Percentiles rank a stretch among this genome's conserved stretches.
These are phyloP conservation scores for Unio delphinus DNA, from an alignment of 2,888 invertebrate genomes.

Conservation along the genomic window DNA sequence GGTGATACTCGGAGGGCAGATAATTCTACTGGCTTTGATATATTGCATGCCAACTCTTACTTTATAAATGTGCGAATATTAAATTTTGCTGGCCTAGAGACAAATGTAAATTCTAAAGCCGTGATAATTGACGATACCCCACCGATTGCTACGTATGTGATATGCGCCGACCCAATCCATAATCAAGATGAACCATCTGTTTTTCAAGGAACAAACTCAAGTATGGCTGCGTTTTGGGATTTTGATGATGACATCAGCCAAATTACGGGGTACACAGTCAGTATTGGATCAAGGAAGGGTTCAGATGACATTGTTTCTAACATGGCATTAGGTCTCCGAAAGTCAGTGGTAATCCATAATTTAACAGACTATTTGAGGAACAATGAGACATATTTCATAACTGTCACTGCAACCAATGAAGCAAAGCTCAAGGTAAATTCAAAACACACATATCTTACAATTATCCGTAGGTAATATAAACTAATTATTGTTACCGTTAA, in stretches of 20 bases:
- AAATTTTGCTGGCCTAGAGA: slow-evolving; percentile 42
- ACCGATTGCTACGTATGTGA: slow-evolving; percentile 36
- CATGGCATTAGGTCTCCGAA: slow-evolving; percentile 18
- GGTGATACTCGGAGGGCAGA: no score
- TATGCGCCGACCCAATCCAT: slow-evolving; percentile 45
- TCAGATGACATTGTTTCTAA: slow-evolving; percentile 16
- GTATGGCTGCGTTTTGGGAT: slow-evolving; percentile 46
- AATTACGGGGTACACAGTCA: slow-evolving; percentile 25
- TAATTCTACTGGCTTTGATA: no score
- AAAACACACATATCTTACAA: no score
- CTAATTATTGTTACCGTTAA: no score
- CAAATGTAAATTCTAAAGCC: slow-evolving; percentile 33
- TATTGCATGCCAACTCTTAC: slow-evolving; percentile 23
- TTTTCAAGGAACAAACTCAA: slow-evolving; percentile 42
- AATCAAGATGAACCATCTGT: slow-evolving; percentile 40
- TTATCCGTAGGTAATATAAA: no score
- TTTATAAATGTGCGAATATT: slow-evolving; percentile 40
- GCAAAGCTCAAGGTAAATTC: slow-evolving; percentile 13
- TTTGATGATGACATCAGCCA: slow-evolving; percentile 41
- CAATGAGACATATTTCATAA: slow-evolving; percentile 32
- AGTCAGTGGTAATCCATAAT: background rate
- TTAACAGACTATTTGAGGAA: slow-evolving; percentile 6
- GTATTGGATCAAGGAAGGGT: slow-evolving; percentile 23
- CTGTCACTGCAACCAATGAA: slow-evolving; percentile 33
- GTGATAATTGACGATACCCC: slow-evolving; percentile 46